Base-by-base conservation (phyloP, 2,888 invertebrate genomes). In the Athalia circularis region DNA sequence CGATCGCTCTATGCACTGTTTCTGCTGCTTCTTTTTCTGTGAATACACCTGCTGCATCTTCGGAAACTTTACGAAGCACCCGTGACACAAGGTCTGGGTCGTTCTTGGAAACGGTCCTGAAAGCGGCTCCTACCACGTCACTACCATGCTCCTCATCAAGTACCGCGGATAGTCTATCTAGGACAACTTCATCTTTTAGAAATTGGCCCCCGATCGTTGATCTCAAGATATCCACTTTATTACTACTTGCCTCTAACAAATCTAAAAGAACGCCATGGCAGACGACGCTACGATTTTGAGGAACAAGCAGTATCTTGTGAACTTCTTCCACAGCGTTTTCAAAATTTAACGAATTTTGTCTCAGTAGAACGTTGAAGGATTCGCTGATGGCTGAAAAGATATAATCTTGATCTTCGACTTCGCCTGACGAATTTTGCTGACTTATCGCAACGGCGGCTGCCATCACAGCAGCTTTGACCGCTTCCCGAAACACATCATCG, bases 11-110 rank as follows among this genome's bases (percentile, higher is more conserved):
- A 86, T 94, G 94, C 29, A 95, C 90, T 0, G 93, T 92, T 85
- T 94, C 94, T 0, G 92, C 92, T 0, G 94, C 94, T 85, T 94
- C 93, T 78, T 92, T 92, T 81, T 95, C 95, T 4, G 93, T 93
- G 85, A 92, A 92, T 0, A 94, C 91, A 45, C 92, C 91, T 0
- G 92, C 92, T 7, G 93, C 92, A n/a, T 93, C 92, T 67, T 93
- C 91, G 11, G 93, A 93, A 61, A 95, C 93, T 80, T 93, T 92
- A 47, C 92, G 91, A 8, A 94, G 89, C 6, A 95, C 92, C 68
- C 92, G 91, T 6, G 93, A 92, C 1, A 94, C 88, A 70, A 95
- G 89, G 80, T 92, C 92, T 0, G 93, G 92, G 84, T 94, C 93
- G 81, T 92, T 92, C 84, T 92, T 92, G 0, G 93, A 92, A 80